Percentiles rank a stretch among this genome's conserved stretches.
These are phyloP conservation scores for Sardina pilchardus DNA, from an alignment of 2,113 vertebrate species.

Conservation along the genomic window DNA sequence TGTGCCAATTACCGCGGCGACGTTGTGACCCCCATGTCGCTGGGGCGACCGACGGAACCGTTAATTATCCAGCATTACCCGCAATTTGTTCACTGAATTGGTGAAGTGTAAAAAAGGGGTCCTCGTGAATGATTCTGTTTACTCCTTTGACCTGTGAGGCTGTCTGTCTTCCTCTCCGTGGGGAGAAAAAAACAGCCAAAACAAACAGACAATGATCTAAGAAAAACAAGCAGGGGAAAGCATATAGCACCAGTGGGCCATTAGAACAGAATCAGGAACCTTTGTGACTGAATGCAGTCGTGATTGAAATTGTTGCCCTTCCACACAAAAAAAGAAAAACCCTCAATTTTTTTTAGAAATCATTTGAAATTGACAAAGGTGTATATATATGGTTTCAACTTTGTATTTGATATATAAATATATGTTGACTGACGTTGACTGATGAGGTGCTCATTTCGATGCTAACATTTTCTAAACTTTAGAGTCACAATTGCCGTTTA, in stretches of 20 bases:
- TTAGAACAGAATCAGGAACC: neutral
- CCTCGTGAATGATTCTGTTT: neutral
- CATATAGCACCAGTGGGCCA: neutral
- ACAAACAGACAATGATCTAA: neutral
- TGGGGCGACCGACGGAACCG: neutral
- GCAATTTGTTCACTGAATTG: neutral
- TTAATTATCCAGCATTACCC: constrained; percentile 9
- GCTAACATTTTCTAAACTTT: no score
- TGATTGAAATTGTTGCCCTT: neutral
- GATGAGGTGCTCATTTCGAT: no score
- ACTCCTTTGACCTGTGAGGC: neutral
- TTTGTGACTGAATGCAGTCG: neutral
- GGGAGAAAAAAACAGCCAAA: neutral
- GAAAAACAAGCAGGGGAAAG: neutral
- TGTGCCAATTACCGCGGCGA: neutral
- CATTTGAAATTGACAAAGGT: no score
- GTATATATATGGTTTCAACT: no score
- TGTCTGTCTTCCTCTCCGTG: neutral
- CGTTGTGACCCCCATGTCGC: neutral
- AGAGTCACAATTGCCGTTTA: no score
- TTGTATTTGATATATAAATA: no score
- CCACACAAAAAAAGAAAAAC: no score
- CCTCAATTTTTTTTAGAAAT: no score
- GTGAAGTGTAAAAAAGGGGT: neutral
- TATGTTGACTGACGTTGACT: no score